These are phyloP conservation scores for Clivina fossor DNA, from an alignment of 2,888 invertebrate genomes.

Conservation along the genomic window DNA sequence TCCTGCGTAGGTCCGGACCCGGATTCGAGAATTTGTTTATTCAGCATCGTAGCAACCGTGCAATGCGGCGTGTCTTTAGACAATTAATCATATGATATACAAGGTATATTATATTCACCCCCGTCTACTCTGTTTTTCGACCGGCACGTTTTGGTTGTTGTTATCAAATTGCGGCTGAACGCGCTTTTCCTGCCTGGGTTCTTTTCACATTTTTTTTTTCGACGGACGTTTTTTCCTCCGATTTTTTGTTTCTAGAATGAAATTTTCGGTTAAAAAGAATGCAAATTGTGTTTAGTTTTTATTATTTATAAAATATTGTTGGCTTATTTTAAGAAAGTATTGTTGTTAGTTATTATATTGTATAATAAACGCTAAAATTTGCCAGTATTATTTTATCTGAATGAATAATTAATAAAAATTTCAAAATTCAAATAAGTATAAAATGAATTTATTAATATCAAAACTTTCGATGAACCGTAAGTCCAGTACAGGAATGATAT, in stretches of 20 bases:
- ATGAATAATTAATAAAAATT: no score
- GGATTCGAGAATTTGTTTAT: constrained; percentile 4
- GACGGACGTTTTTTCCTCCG: constrained; percentile 9
- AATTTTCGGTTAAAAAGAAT: no score
- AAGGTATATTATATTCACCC: constrained; percentile 36
- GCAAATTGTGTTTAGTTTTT: no score
- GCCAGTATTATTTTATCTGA: no score
- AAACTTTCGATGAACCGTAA: no score
- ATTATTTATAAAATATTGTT: no score
- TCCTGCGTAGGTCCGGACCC: background rate
- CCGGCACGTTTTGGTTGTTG: background rate
- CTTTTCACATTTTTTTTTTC: constrained; percentile 5
- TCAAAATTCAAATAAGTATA: no score
- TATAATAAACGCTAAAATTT: no score
- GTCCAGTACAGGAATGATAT: no score
- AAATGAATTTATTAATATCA: no score
- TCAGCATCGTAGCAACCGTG: constrained; percentile 26
- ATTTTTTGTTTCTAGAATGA: constrained; percentile 18
- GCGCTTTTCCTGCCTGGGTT: background rate
- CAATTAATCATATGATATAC: constrained; percentile 44
- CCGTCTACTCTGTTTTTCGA: background rate
- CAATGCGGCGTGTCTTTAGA: constrained; percentile 44
- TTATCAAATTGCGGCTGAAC: constrained; percentile 16
- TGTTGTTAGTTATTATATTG: no score
- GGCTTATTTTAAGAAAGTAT: no score